Evolutionary conservation across 1,140 invertebrate species (phyloP).

Genomic region (Kradibia gibbosae): DNA sequence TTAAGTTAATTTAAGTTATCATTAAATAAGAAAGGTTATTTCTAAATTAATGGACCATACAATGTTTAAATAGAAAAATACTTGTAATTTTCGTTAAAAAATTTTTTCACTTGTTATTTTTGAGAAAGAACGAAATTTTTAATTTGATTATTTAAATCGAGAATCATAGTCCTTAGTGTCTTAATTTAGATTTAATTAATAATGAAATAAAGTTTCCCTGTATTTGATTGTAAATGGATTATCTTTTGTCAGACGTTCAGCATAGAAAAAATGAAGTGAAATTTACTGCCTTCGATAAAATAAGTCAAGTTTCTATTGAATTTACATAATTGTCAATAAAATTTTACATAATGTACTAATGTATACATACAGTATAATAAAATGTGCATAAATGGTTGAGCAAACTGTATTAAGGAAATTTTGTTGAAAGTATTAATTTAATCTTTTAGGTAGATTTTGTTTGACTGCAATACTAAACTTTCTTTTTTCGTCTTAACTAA

Average conservation of each 20-base stretch:
- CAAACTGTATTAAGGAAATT: constrained; percentile 12
- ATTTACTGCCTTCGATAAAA: background rate
- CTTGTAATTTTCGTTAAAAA: too few species aligned
- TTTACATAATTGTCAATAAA: constrained; percentile 25
- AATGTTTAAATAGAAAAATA: too few species aligned
- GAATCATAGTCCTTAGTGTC: background rate
- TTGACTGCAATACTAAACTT: constrained; percentile 17
- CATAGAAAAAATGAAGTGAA: background rate
- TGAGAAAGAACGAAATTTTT: too few species aligned
- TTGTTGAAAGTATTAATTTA: constrained; percentile 19
- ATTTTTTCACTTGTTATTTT: too few species aligned
- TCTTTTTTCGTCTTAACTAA: constrained; percentile 12
- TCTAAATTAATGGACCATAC: too few species aligned
- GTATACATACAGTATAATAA: constrained; percentile 17
- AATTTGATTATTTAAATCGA: too few species aligned
- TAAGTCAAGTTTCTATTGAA: background rate
- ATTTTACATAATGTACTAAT: constrained; percentile 28
- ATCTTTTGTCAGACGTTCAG: background rate
- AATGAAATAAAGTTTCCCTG: background rate
- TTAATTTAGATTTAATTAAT: background rate
- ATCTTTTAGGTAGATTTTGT: constrained; percentile 13
- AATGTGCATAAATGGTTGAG: constrained; percentile 16
- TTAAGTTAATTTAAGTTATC: too few species aligned
- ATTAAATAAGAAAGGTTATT: too few species aligned
- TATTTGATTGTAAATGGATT: background rate